Evolutionary conservation across 2,113 vertebrate genomes (phyloP), one percentile per base, ranked within the genome.

Genomic region (Mungos mungo): DNA sequence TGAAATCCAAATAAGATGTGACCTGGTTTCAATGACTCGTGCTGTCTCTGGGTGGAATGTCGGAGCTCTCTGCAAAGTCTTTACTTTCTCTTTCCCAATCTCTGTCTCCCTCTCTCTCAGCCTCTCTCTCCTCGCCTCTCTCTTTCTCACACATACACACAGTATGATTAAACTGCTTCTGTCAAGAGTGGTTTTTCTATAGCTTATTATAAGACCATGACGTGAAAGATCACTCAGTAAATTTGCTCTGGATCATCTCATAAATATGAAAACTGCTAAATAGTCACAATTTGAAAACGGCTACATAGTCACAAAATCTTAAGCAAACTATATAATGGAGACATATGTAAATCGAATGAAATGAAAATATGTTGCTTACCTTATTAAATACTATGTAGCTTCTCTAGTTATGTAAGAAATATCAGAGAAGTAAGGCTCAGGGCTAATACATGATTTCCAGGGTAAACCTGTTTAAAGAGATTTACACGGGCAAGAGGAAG

Each of bases 141-240:
- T 76, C 95, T 76, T 33, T 66, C 57, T 90, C 54, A 57, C 71
- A 85, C 33, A 90, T 4, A 96, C 52, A 50, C 93, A 96, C 92
- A 97, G 95, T 95, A 93, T 94, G 97, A 98, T 98, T 98, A 97
- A 98, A 95, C 84, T 95, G 96, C 97, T 98, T 98, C 97, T 97
- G 97, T 97, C 93, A 96, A 97, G 81, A 96, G 71, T 47, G 29
- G 71, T 98, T 97, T 98, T 97, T 77, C 72, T 97, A 96, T 92
- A 98, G 97, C 89, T 96, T 97, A 98, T 97, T 98, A 96, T 23
- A 98, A 94, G 90, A 90, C 82, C 90, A 97, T 54, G 74, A 92
- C 97, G 97, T 71, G 15, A 94, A 97, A 96, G 95, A 97, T 85
- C 50, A 96, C 89, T 79, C 21, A 92, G 68, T 68, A 97, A 66